Conservation (phyloP, 2,888 invertebrate species). For the Drosophila infuscata region DNA sequence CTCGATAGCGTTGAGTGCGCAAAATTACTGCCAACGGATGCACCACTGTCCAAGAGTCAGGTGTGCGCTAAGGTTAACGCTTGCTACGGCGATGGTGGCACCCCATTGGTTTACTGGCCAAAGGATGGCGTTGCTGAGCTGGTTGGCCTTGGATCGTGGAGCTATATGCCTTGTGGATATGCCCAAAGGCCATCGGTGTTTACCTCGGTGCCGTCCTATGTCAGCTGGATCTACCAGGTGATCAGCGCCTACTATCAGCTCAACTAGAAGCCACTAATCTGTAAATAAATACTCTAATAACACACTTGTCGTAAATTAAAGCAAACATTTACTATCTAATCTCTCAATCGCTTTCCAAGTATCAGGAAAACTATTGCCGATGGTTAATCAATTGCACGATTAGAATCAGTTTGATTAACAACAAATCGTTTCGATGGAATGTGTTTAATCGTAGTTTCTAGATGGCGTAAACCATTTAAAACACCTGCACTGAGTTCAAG, state of each 20-base stretch:
- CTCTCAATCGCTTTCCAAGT: conserved; percentile 12
- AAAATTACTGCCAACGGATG: conserved; percentile 59
- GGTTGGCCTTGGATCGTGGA: conserved; percentile 75
- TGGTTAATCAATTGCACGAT: conserved; percentile 36
- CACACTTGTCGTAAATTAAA: conserved; percentile 44
- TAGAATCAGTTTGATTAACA: conserved; percentile 30
- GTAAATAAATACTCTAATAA: conserved; percentile 3
- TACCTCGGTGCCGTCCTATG: conserved; percentile 62
- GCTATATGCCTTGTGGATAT: conserved; percentile 79
- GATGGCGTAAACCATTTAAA: neutral
- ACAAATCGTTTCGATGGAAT: conserved; percentile 6
- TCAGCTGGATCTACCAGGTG: conserved; percentile 75
- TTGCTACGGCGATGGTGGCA: conserved; percentile 80
- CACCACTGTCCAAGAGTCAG: conserved; percentile 62
- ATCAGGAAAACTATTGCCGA: conserved; percentile 19
- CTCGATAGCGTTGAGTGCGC: conserved; percentile 55
- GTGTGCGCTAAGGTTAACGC: conserved; percentile 70
- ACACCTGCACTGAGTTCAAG: conserved; percentile 8
- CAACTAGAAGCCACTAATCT: conserved; percentile 30
- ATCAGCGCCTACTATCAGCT: conserved; percentile 75
- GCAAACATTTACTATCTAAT: conserved; percentile 49
- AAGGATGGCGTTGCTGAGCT: conserved; percentile 64
- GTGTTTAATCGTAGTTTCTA: conserved; percentile 4
- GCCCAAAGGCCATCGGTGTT: conserved; percentile 71
- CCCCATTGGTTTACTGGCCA: conserved; percentile 75